Base-by-base conservation (phyloP, 2,888 invertebrate genomes). In the Rhodophaea formosa region DNA sequence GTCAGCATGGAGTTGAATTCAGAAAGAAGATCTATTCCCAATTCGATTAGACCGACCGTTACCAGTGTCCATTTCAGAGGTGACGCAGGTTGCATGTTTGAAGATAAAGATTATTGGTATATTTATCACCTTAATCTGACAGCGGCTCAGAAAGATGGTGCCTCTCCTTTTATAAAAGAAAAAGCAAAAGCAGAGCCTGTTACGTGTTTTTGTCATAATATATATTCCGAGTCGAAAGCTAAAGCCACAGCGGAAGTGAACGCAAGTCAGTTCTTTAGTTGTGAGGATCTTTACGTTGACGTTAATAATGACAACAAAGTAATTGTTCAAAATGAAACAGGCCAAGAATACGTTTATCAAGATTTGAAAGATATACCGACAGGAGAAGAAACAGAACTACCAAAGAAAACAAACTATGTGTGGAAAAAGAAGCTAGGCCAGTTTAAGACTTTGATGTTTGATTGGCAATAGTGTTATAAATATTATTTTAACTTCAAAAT, bases 151-250 rank as follows among this genome's bases (percentile, higher is more conserved):
- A 39, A 59, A 15, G 72, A 71, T 15, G 64, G 75, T 57, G 72
- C 56, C 17, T 72, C 70, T 57, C 86, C 84, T 12, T 86, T 87
- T 59, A 70, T 70, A n/a, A 80, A 64, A 65, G 75, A 60, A 39
- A 82, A 71, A 72, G 66, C 71, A 56, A 74, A 69, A 62, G 71
- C 68, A 35, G 64, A 70, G 16, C 72, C 71, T 3, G 70, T 75
- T 66, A 82, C 81, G 14, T 87, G 87, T 66, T 82, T 75, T 67
- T 86, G 87, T 64, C 69, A 75, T 15, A 74, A 73, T 67, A 70
- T 70, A 64, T 63, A 63, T 29, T 58, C 66, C 12, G 59, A 65
- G 47, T 59, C 63, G 54, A 55, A 51, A 59, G 10, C 17, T 15
- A 8, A 35, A 17, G 32, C 42, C 8, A 12, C n/a, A 17, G 7